These are phyloP conservation scores for Campylorhamphus procurvoides DNA, from an alignment of 2,113 vertebrate species.

Conservation along the genomic window DNA sequence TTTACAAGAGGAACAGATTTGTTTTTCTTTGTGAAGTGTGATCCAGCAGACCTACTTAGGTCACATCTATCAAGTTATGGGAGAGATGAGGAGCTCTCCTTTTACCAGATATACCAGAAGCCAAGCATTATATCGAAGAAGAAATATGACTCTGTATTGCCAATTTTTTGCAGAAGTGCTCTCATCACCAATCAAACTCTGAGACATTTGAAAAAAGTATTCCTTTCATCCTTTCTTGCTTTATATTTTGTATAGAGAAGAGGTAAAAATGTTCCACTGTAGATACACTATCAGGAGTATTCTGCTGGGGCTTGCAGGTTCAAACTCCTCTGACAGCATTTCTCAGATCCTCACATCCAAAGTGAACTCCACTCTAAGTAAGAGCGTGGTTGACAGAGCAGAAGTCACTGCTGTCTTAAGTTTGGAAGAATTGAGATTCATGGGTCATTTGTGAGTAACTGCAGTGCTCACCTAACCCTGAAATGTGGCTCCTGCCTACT, in stretches of 20 bases:
- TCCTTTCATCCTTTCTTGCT: background rate
- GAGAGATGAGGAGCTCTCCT: background rate
- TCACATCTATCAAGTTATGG: background rate
- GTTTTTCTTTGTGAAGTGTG: background rate
- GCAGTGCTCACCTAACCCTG: background rate
- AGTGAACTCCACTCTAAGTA: background rate
- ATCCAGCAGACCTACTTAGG: background rate
- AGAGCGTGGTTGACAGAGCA: background rate
- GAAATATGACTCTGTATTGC: background rate
- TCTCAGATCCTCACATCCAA: background rate
- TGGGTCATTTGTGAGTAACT: background rate
- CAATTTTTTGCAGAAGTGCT: background rate
- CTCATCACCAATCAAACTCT: background rate
- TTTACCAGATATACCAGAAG: background rate
- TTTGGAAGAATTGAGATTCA: background rate
- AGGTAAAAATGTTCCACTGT: background rate
- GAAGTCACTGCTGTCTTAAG: background rate
- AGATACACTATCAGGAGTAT: background rate
- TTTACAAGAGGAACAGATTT: constrained; percentile 9
- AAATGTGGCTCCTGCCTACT: background rate
- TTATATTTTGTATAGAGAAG: background rate
- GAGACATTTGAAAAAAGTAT: background rate
- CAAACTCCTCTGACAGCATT: background rate
- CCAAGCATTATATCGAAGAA: background rate
- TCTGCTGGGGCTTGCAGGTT: background rate